Percentiles rank a stretch among this genome's conserved stretches.
Conservation (phyloP, 2,797 vertebrate species). For the Pyrocephalus nanus region DNA sequence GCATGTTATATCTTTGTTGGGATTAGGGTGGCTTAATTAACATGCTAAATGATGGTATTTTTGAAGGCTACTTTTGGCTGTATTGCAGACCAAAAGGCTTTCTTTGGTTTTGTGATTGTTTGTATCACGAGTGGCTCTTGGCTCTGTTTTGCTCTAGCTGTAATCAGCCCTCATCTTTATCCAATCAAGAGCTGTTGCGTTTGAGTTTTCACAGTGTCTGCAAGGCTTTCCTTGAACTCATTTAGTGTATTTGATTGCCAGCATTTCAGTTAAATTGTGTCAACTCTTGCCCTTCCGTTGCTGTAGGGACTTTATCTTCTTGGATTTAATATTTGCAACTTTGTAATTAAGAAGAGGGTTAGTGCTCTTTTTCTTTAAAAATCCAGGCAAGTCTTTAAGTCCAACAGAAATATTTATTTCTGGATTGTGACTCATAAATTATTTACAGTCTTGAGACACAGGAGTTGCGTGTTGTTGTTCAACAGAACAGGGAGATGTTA, state of each 20-base stretch:
- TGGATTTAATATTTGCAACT: not conserved
- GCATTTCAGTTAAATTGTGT: rapidly evolving
- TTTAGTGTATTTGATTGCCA: not conserved
- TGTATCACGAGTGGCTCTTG: too few relatives aligned
- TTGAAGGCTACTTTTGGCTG: rapidly evolving
- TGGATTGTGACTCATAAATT: not conserved
- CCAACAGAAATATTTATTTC: not conserved
- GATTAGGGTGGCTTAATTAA: rapidly evolving
- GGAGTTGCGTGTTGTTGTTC: not conserved
- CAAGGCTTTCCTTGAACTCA: rapidly evolving
- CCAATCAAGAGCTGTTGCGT: rapidly evolving
- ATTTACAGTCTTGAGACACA: not conserved
- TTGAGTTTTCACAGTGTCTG: rapidly evolving
- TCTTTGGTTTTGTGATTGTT: not conserved
- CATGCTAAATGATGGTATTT: rapidly evolving
- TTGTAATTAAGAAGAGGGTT: not conserved
- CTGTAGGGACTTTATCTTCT: not conserved
- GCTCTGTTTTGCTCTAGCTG: not conserved
- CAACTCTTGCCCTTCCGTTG: not conserved
- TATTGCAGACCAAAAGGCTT: rapidly evolving
- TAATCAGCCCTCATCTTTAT: rapidly evolving
- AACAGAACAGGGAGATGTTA: not conserved
- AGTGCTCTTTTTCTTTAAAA: not conserved
- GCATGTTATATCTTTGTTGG: rapidly evolving
- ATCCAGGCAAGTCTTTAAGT: not conserved